Evolutionary conservation across 64 coral and sea anemone genomes (phyloP).

Genomic region (Pocillopora damicornis): DNA sequence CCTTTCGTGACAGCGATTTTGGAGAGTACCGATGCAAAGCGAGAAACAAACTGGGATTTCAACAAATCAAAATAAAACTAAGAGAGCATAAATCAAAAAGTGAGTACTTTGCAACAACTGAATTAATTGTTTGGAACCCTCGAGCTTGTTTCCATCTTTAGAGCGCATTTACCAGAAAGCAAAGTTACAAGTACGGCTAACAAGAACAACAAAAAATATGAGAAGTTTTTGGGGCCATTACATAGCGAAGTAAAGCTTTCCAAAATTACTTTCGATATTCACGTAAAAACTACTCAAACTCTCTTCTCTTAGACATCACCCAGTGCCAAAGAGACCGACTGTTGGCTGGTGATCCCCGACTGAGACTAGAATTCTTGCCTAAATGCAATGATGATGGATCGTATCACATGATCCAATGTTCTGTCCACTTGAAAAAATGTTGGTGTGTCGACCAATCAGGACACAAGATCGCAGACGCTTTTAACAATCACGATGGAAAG

Average conservation of each 20-base stretch:
- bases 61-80: constrained; percentile 22
- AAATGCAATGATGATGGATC: constrained; percentile 56
- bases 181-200: too few species aligned
- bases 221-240: too few species aligned
- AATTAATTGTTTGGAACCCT: too few species aligned
- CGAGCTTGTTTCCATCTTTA: too few species aligned
- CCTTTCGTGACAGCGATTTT: constrained; percentile 50
- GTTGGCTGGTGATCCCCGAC: constrained; percentile 54
- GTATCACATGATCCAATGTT: constrained; percentile 74
- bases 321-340: constrained; percentile 55
- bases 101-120: neutral
- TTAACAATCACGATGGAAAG: constrained; percentile 16
- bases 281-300: neutral
- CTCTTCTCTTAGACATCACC: constrained; percentile 21
- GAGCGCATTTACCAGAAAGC: too few species aligned
- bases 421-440: constrained; percentile 57
- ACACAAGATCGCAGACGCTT: constrained; percentile 72
- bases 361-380: constrained; percentile 54
- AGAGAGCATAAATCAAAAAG: constrained; percentile 40
- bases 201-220: too few species aligned
- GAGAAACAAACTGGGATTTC: constrained; percentile 51
- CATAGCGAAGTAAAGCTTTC: neutral
- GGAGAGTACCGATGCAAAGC: constrained; percentile 50
- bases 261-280: neutral
- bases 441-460: constrained; percentile 86